A percentile compares a stretch with the other conserved stretches of the same genome.
Conservation (phyloP, 2,888 invertebrate species). For the Halictus quadricinctus region DNA sequence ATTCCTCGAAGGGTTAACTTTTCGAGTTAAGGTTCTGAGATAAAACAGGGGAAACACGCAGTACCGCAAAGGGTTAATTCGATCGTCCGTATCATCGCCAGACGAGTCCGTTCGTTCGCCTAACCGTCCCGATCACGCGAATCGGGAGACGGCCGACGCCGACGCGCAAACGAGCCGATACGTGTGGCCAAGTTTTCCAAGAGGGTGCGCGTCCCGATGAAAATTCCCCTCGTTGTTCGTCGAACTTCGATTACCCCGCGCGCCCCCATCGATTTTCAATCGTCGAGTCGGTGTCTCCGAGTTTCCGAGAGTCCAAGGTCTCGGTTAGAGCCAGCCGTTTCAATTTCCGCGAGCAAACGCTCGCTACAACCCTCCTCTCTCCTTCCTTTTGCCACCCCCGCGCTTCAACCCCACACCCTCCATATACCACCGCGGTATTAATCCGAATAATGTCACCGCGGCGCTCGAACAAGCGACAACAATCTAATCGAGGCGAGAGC, state of each 20-base stretch:
- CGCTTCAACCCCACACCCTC: background rate
- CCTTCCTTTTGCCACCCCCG: background rate
- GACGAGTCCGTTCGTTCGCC: background rate
- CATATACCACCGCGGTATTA: background rate
- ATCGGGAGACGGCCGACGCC: background rate
- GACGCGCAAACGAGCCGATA: background rate
- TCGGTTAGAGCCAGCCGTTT: constrained; percentile 33
- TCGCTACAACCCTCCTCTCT: background rate
- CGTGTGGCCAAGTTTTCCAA: background rate
- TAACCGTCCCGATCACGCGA: background rate
- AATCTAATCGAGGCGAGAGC: background rate
- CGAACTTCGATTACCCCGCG: constrained; percentile 19
- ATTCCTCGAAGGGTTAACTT: too few species aligned
- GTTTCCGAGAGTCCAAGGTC: constrained; percentile 38
- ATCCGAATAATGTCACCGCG: background rate
- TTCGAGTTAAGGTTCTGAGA: background rate
- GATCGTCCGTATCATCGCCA: background rate
- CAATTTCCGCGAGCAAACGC: constrained; percentile 34
- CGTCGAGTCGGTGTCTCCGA: constrained; percentile 17
- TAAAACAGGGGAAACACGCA: background rate
- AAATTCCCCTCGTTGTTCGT: constrained; percentile 1
- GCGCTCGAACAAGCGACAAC: background rate
- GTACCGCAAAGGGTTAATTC: background rate
- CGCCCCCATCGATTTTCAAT: constrained; percentile 36
- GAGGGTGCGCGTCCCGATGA: background rate